phyloP scores from a whole-genome alignment of 1,140 invertebrate genomes.

The Proctacanthus coquilletti region DNA sequence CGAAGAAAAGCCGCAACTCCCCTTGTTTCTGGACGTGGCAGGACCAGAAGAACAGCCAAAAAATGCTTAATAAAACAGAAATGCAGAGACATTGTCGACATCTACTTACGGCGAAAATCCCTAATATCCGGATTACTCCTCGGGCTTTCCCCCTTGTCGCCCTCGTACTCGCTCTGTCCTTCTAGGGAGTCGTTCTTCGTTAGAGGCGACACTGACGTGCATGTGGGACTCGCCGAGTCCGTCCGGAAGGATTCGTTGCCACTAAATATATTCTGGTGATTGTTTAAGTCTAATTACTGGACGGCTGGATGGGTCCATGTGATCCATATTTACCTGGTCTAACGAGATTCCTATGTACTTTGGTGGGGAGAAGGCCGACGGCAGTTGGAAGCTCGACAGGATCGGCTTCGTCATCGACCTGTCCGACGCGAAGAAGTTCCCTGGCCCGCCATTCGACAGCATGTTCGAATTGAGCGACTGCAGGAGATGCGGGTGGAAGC shows the following conservation, averaged over 20 bases:
- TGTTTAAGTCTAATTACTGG: neutral
- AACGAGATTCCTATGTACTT: slow-evolving; percentile 29
- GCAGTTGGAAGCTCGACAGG: slow-evolving; percentile 27
- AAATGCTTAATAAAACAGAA: too few species aligned
- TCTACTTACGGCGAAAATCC: slow-evolving; percentile 30
- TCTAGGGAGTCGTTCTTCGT: slow-evolving; percentile 26
- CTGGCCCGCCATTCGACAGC: slow-evolving; percentile 22
- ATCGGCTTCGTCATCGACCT: slow-evolving; percentile 25
- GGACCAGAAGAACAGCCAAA: too few species aligned
- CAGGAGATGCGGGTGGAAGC: slow-evolving; percentile 28
- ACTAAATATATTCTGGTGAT: slow-evolving; percentile 25
- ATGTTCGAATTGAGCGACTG: slow-evolving; percentile 27
- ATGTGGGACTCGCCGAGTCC: slow-evolving; percentile 29
- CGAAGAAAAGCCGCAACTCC: too few species aligned
- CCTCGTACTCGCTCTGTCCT: slow-evolving; percentile 30
- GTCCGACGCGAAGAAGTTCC: slow-evolving; percentile 25
- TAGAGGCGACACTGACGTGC: slow-evolving; percentile 17
- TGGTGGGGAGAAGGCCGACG: slow-evolving; percentile 29
- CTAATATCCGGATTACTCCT: slow-evolving; percentile 29
- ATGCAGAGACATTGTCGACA: too few species aligned
- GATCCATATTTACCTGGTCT: slow-evolving; percentile 24
- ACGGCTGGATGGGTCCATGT: neutral
- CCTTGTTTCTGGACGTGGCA: too few species aligned
- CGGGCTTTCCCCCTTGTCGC: slow-evolving; percentile 30
- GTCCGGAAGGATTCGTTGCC: slow-evolving; percentile 31